Evolutionary conservation across 53 echinoderm and acorn worm genomes (phyloP).

Genomic region (Zoroaster sp.): DNA sequence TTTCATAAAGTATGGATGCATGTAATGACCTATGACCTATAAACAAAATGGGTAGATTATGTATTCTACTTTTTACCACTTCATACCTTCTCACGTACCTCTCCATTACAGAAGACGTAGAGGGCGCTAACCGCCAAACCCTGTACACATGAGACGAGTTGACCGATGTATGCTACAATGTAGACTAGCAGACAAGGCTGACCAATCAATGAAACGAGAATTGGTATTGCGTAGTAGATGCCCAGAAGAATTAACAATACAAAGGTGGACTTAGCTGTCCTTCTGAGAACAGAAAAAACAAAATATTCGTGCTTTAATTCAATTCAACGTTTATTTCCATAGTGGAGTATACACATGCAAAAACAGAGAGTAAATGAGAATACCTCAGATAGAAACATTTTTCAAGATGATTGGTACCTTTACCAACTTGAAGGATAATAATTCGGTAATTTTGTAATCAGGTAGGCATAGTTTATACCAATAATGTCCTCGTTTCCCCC

Average conservation of each 20-base stretch:
- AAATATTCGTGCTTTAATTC: not conserved
- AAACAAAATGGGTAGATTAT: too few species aligned
- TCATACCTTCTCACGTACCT: conserved; percentile 52
- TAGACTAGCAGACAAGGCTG: conserved; percentile 1
- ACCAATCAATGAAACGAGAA: not conserved
- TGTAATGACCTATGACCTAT: too few species aligned
- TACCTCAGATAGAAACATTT: too few species aligned
- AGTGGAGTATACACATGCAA: not conserved
- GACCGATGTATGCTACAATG: not conserved
- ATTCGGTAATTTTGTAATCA: too few species aligned
- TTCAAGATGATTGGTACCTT: too few species aligned
- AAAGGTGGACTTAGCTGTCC: conserved; percentile 39
- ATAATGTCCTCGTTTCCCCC: too few species aligned
- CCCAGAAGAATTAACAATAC: conserved; percentile 32
- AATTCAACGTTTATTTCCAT: not conserved
- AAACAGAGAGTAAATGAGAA: not conserved
- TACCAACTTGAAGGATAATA: too few species aligned
- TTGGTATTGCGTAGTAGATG: conserved; percentile 35
- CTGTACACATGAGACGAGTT: not conserved
- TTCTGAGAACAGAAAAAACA: not conserved
- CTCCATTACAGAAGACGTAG: conserved; percentile 42
- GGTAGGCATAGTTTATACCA: too few species aligned
- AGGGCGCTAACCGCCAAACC: conserved; percentile 41
- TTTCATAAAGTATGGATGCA: too few species aligned
- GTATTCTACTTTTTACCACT: too few species aligned